Conservation (phyloP, 2,797 vertebrate species). For the Tragopan temminckii region DNA sequence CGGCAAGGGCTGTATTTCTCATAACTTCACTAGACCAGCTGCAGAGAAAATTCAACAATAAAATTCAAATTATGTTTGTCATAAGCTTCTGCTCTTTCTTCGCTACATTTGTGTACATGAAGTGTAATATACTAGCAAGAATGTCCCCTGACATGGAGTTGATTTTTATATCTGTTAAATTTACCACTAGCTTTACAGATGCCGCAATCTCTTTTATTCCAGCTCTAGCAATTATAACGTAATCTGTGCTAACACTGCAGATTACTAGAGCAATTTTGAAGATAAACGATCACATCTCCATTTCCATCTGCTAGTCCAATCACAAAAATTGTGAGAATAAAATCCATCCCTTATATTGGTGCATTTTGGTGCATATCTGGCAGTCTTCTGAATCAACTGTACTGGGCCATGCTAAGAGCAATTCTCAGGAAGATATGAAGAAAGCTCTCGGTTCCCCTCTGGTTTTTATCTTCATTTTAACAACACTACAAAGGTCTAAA, state of each 20-base stretch:
- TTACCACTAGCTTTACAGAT: conserved; percentile 75
- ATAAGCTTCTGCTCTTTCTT: conserved; percentile 69
- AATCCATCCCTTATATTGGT: conserved; percentile 17
- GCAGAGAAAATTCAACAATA: conserved; percentile 63
- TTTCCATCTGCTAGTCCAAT: conserved; percentile 74
- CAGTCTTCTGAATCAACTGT: conserved; percentile 11
- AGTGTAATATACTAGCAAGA: conserved; percentile 64
- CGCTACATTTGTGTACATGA: conserved; percentile 56
- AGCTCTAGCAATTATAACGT: conserved; percentile 71
- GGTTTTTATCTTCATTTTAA: neutral
- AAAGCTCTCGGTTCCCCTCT: neutral
- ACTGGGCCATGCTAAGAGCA: neutral
- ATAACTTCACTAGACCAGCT: conserved; percentile 66
- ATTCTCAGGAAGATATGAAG: neutral
- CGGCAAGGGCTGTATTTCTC: conserved; percentile 19
- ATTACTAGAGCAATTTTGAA: conserved; percentile 74
- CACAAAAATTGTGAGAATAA: conserved; percentile 62
- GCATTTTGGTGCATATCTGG: conserved; percentile 34
- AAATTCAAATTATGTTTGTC: conserved; percentile 73
- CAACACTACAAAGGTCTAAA: neutral
- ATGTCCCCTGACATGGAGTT: conserved; percentile 68
- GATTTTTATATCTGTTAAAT: conserved; percentile 72
- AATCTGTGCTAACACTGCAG: conserved; percentile 73
- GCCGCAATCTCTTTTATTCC: conserved; percentile 73
- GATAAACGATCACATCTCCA: conserved; percentile 65